A percentile compares a stretch with the other conserved stretches of the same genome.
Conservation (phyloP, 2,113 vertebrate species). For the Cyprinodon tularosa region DNA sequence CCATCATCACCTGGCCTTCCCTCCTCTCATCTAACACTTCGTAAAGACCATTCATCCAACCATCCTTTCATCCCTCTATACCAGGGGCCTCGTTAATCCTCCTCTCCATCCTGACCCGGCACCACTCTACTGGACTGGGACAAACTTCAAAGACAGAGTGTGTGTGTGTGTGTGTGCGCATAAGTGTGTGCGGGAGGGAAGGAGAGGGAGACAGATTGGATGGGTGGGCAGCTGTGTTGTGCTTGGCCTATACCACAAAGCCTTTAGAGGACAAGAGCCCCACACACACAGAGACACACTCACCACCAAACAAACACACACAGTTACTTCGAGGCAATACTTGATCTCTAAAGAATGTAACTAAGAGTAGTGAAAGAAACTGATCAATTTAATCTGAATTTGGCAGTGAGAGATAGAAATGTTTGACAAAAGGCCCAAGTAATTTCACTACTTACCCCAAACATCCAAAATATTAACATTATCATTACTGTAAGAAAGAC, state of each 20-base stretch:
- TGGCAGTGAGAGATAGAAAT: neutral
- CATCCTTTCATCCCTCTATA: conserved; percentile 74
- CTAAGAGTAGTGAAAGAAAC: neutral
- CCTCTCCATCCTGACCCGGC: conserved; percentile 71
- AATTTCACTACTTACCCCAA: neutral
- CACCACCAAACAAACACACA: neutral
- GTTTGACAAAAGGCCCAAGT: neutral
- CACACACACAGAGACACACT: conserved; percentile 21
- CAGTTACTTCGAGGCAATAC: conserved; percentile 16
- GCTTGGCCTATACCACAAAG: conserved; percentile 72
- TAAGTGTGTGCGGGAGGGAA: conserved; percentile 4
- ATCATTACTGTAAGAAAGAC: neutral
- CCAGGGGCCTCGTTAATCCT: conserved; percentile 76
- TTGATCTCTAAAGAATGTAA: conserved; percentile 50
- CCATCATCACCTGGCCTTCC: conserved; percentile 70
- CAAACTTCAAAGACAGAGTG: conserved; percentile 69
- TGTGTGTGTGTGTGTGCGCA: conserved; percentile 8
- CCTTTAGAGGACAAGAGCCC: conserved; percentile 63
- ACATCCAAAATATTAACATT: neutral
- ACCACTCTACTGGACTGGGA: conserved; percentile 74
- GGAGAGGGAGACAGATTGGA: conserved; percentile 38
- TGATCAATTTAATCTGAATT: conserved; percentile 8
- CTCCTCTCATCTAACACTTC: conserved; percentile 72
- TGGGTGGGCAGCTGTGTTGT: conserved; percentile 78
- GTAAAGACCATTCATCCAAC: conserved; percentile 78